Base-by-base conservation (phyloP, 2,113 vertebrate species). In the Nibea coibor region DNA sequence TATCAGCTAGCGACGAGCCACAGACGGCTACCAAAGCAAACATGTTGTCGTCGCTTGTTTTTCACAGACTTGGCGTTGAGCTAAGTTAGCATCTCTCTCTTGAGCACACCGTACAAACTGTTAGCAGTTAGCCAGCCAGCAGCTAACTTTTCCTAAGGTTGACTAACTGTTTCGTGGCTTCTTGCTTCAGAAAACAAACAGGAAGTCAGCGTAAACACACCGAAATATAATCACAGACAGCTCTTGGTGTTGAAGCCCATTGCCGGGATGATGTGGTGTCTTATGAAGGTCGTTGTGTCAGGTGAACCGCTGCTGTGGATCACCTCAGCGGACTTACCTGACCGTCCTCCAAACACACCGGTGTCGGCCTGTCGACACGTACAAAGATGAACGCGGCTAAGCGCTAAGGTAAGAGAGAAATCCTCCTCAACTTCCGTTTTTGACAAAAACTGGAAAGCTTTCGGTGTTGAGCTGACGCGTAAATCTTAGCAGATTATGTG, bases 271-370 rank as follows among this genome's bases (percentile, higher is more conserved):
- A 1, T 4, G 43, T 4, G 10, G 5, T 31, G 24, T 14, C 14
- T 19, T 48, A 3, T 64, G 47, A 15, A 19, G 43, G 10, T 6
- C 2, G 2, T 1, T 28, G 19, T 14, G 0, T 3, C 5, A 0
- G n/a, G n/a, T 5, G 6, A 56, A 28, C 0, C 0, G 53, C 48
- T 81, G 73, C 15, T 2, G 5, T 2, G 15, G 12, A 26, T 47
- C 9, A 67, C 43, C 63, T 65, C 6, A 1, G 5, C 0, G 15
- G 19, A 57, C 15, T 19, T 19, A 47, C 31, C 35, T n/a, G 15
- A 2, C 51, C 20, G 75, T 70, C 79, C 79, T 75, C 70, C 71
- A 75, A 5, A 17, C 48, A 9, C 70, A 35, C 31, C 66, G 65
- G 70, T 26, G 50, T 35, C 51, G 10, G 35, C n/a, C 59, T 50